Base-by-base conservation (phyloP, 2,888 invertebrate species). In the Latrodectus elegans region DNA sequence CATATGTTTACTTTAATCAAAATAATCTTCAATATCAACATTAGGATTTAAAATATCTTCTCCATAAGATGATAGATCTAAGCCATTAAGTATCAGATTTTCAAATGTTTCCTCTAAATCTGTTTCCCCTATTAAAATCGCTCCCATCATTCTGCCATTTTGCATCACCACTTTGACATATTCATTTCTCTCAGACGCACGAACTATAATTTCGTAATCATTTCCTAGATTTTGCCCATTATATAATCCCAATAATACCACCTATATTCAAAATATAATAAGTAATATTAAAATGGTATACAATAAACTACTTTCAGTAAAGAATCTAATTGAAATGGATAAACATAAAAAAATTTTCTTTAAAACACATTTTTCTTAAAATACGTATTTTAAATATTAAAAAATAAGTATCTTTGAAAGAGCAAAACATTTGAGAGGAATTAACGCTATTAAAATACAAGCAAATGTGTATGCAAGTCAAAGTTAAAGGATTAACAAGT, bases 11-110 rank as follows among this genome's bases (percentile, higher is more conserved):
- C 0, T 67, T 92, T 90, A 99, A 94, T 99, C 99, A 94, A 99
- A 99, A 93, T 97, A 99, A 93, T 99, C 99, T 93, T 99, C 99
- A 91, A 99, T 97, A 92, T 99, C 99, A 91, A 99, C 96, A 92
- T 96, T 94, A 26, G 99, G 98, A 94, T 99, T 96, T 11, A 99
- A 94, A 90, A 99, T 95, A 92, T 98, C 96, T 92, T 98, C 97
- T 83, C 97, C 98, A 92, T 96, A 96, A 12, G 94, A 94, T 82
- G 95, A 95, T 86, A 99, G 93, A 93, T 99, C 98, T 87, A 97
- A 94, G 92, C 97, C 96, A 93, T 99, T 97, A 55, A 99, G 94
- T 91, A 99, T 99, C 88, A 99, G 94, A 93, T 99, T 99, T 93
- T 99, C 99, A 93, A 98, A 97, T 92, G 97, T 98, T 93, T 99